A percentile compares a stretch with the other conserved stretches of the same genome.
Conservation (phyloP, 2,797 vertebrate genomes). For the Coregonus sp. region DNA sequence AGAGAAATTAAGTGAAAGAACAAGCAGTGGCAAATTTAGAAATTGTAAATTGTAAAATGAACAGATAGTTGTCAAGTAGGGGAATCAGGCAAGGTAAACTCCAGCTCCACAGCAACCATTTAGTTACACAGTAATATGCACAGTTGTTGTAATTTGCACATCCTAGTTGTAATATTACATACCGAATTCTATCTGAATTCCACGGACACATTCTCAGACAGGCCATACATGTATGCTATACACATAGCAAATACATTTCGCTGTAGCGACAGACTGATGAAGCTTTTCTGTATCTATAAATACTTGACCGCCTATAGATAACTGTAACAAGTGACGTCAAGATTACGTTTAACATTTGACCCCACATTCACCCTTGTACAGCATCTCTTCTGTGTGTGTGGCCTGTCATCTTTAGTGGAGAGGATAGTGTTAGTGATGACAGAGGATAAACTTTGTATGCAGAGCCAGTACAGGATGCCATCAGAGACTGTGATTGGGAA, state of each 20-base stretch:
- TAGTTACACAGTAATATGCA: conserved; percentile 30
- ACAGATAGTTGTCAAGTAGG: conserved; percentile 42
- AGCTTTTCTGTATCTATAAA: not conserved
- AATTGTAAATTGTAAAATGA: conserved; percentile 42
- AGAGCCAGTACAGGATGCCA: conserved; percentile 58
- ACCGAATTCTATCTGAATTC: not conserved
- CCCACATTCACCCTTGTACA: conserved; percentile 42
- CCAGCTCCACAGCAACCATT: conserved; percentile 11
- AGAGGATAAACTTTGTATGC: conserved; percentile 68
- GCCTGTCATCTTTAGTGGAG: conserved; percentile 40
- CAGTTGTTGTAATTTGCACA: not conserved
- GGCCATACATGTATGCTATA: not conserved
- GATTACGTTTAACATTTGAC: conserved; percentile 30
- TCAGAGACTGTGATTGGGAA: conserved; percentile 76
- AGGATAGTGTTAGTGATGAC: conserved; percentile 66
- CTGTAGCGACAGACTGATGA: not conserved
- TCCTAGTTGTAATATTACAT: not conserved
- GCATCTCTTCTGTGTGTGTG: conserved; percentile 43
- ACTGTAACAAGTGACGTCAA: not conserved
- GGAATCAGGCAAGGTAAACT: conserved; percentile 31
- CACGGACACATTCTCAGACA: conserved; percentile 11
- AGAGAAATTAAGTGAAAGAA: conserved; percentile 25
- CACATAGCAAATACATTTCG: not conserved
- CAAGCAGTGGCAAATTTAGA: conserved; percentile 34
- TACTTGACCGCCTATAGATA: not conserved